Base-by-base conservation (phyloP, 2,113 vertebrate species). In the Etheostoma cragini region DNA sequence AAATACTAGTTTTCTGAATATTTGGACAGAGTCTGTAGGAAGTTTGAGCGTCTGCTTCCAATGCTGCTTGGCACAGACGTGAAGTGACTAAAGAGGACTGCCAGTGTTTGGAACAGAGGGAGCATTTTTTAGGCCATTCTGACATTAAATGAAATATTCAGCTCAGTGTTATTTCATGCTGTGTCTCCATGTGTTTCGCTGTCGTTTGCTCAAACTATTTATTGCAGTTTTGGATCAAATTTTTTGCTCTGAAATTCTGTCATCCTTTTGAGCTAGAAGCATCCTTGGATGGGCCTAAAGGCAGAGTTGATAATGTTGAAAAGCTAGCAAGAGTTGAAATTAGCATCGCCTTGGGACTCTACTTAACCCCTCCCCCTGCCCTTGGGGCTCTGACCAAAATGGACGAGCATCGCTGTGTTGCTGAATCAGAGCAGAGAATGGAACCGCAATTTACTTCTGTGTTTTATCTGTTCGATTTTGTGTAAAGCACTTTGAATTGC, bases 31-130 rank as follows among this genome's bases (percentile, higher is more conserved):
- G 80, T 84, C 66, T 65, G 80, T 56, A 84, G 88, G 92, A 94
- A 89, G 88, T 92, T 85, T 76, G 82, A 88, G 91, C 93, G 90
- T 93, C 91, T 93, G 94, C 83, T 88, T 91, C 81, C 61, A 74
- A 78, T 77, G 75, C 78, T 45, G 78, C 81, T 87, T 93, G 92
- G 91, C 92, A 90, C 82, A 7, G 56, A 70, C 53, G 19, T 0
- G 45, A 21, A 22, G 70, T 33, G 58, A 53, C 33, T 53, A 67
- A 71, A 53, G 71, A 45, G 14, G 72, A 85, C 72, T 88, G 89
- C 90, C 86, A 87, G 88, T 53, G 81, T 83, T 87, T 82, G 88
- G 77, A 90, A 70, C 74, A 67, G 58, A 84, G 88, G 58, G 82
- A 80, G 78, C 60, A 56, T 53, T 81, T 81, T 88, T 88, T 75